Percentiles rank a stretch among this genome's conserved stretches.
phyloP scores from a whole-genome alignment of 2,888 invertebrate genomes.

The Protophormia terraenovae region DNA sequence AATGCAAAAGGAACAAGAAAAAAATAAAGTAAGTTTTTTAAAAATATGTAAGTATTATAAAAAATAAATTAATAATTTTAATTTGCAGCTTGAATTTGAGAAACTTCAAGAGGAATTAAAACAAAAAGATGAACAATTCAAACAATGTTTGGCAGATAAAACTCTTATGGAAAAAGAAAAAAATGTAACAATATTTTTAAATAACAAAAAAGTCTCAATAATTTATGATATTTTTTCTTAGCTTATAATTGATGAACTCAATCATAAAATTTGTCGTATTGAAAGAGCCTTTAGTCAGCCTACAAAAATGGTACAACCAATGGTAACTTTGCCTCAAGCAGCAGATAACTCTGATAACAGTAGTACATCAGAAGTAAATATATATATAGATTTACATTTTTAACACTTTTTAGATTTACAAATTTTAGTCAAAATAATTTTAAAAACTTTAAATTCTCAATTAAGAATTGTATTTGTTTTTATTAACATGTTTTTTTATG shows the following conservation, averaged over 20 bases:
- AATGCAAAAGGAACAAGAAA: conserved; percentile 1
- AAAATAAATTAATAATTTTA: neutral
- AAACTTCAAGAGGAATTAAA: conserved; percentile 47
- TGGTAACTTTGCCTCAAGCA: neutral
- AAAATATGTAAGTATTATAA: neutral
- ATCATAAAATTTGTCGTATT: conserved; percentile 66
- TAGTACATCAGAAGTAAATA: conserved; percentile 19
- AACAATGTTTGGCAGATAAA: conserved; percentile 53
- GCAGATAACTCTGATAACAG: neutral
- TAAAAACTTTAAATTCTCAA: no score
- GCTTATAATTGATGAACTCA: conserved; percentile 65
- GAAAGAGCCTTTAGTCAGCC: conserved; percentile 68
- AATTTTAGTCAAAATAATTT: no score
- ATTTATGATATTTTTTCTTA: neutral
- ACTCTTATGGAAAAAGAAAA: conserved; percentile 62
- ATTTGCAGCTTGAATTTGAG: conserved; percentile 39
- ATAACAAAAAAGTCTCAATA: neutral
- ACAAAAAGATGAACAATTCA: conserved; percentile 55
- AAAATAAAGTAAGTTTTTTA: conserved; percentile 20
- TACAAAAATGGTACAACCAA: conserved; percentile 45
- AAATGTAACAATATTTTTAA: conserved; percentile 57
- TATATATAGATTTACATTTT: neutral
- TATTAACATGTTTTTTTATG: neutral
- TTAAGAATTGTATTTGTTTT: no score
- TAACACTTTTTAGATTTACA: no score